Percentiles rank a stretch among this genome's conserved stretches.
Evolutionary conservation across 2,797 vertebrate species (phyloP).

Genomic region (Trachurus trachurus): DNA sequence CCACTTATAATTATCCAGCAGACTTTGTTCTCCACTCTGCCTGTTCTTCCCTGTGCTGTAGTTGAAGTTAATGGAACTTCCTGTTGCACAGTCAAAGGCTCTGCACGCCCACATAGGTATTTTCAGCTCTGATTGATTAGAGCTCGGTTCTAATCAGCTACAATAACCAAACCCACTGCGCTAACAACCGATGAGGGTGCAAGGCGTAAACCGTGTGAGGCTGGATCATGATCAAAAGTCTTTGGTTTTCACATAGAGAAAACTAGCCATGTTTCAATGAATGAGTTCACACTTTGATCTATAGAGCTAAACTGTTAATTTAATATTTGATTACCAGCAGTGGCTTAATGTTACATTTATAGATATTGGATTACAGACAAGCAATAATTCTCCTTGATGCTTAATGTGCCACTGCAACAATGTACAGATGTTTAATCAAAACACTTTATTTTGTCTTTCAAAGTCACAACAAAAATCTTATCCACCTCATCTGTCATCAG

Average conservation of each 20-base stretch:
- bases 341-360: conserved; percentile 5
- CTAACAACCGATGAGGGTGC: neutral
- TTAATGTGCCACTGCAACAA: neutral
- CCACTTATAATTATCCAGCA: conserved; percentile 50
- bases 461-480: neutral
- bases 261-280: neutral
- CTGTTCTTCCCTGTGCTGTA: conserved; percentile 29
- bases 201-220: neutral
- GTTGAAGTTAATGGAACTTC: conserved; percentile 49
- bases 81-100: conserved; percentile 54
- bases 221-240: too few species aligned
- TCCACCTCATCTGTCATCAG: neutral
- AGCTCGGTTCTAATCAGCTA: conserved; percentile 7
- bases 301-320: neutral
- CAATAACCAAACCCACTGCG: neutral
- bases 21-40: conserved; percentile 57
- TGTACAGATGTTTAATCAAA: neutral
- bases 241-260: neutral
- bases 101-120: neutral
- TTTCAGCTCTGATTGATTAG: conserved; percentile 11
- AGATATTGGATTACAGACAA: neutral
- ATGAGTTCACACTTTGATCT: neutral
- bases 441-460: neutral
- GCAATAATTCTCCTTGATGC: neutral
- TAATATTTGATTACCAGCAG: neutral